Evolutionary conservation across 2,888 invertebrate species (phyloP).

Genomic region (Ophraella communa): DNA sequence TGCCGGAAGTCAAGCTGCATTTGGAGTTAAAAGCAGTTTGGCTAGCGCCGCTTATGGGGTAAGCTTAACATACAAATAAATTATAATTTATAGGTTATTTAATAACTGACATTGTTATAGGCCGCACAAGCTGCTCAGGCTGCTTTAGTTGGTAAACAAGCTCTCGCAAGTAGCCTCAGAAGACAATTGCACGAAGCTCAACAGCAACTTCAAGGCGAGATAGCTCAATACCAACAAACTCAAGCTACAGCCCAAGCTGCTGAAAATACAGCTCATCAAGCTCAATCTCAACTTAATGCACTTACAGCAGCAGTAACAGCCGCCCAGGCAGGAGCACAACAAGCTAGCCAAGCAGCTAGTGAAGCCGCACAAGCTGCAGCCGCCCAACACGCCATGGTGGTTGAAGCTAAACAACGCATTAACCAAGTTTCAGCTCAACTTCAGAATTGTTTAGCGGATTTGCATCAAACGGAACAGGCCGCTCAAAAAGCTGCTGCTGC

Average conservation of each 20-base stretch:
- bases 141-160: slow-evolving; percentile 68
- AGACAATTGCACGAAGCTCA: slow-evolving; percentile 74
- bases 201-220: slow-evolving; percentile 69
- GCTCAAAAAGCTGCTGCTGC: slow-evolving; percentile 70
- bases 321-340: slow-evolving; percentile 43
- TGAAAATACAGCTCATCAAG: slow-evolving; percentile 72
- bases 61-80: slow-evolving; percentile 19
- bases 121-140: slow-evolving; percentile 69
- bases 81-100: background rate
- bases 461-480: slow-evolving; percentile 72
- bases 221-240: slow-evolving; percentile 72
- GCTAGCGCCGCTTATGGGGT: slow-evolving; percentile 70
- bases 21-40: slow-evolving; percentile 73
- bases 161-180: slow-evolving; percentile 62
- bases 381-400: slow-evolving; percentile 42
- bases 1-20: slow-evolving; percentile 77
- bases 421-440: slow-evolving; percentile 71
- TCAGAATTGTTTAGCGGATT: slow-evolving; percentile 70
- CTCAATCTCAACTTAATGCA: slow-evolving; percentile 69
- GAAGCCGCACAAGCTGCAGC: slow-evolving; percentile 42
- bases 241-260: slow-evolving; percentile 72
- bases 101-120: slow-evolving; percentile 53
- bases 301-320: slow-evolving; percentile 70
- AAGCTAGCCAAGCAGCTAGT: slow-evolving; percentile 37
- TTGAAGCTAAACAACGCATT: slow-evolving; percentile 69